Base-by-base conservation (phyloP, 2,888 invertebrate species). In the Peribatodes rhomboidaria region DNA sequence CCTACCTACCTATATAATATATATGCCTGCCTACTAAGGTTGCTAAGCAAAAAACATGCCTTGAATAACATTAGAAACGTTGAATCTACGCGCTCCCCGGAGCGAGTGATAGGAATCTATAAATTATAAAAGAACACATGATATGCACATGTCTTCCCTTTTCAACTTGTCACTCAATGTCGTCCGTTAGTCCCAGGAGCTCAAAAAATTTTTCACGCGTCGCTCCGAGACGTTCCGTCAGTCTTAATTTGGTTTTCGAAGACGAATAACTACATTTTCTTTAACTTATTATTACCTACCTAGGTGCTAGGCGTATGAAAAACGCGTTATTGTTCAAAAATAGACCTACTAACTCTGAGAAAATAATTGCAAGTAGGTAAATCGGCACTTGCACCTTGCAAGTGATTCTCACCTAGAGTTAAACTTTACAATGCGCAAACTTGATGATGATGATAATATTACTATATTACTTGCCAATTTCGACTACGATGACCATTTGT, bases 71-170 rank as follows among this genome's bases (percentile, higher is more conserved):
- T 18, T 60, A n/a, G n/a, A n/a, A n/a, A 60, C 33, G 22, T 49
- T 18, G 42, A 44, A 66, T 64, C 18, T 61, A 58, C 53, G 18
- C 46, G 53, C 65, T 68, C 68, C 66, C 72, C 69, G 63, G 71
- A 62, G 63, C 57, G 68, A 70, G 46, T 65, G 68, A 69, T 67
- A 70, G 61, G 37, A 52, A 59, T 61, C 67, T 69, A 68, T 61
- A 67, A 68, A 68, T 67, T 59, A 68, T 63, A 65, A 52, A 42
- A 65, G 27, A 39, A 69, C 72, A 70, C 37, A 70, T 74, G 74
- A 72, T 59, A 61, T 61, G 60, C 74, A 74, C 66, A 63, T 74
- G 74, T 72, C 63, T 55, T 71, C 61, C 65, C 53, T 66, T 67
- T 66, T 44, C 58, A 68, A 68, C 65, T 56, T 69, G 72, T 70